phyloP scores from a whole-genome alignment of 2,797 vertebrate genomes.

The Lithobates sylvaticus region DNA sequence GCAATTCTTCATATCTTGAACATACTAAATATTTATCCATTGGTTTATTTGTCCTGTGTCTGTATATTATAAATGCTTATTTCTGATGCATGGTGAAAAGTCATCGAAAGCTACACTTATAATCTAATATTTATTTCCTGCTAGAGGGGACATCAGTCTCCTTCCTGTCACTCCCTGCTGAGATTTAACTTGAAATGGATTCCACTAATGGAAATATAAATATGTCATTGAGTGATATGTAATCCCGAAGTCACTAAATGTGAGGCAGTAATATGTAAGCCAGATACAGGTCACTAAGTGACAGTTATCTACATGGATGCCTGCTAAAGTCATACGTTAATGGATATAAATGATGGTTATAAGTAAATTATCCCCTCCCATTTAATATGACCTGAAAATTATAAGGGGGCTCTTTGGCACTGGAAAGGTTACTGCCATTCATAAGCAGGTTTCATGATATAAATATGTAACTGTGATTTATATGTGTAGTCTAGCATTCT shows the following conservation, averaged over 20 bases:
- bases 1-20: conserved; percentile 10
- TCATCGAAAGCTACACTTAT: conserved; percentile 9
- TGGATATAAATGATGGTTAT: conserved; percentile 18
- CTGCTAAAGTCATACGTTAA: background rate
- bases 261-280: conserved; percentile 20
- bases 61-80: conserved; percentile 3
- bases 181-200: conserved; percentile 33
- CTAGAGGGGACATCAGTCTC: conserved; percentile 42
- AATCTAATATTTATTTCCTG: conserved; percentile 44
- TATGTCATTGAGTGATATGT: conserved; percentile 27
- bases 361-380: background rate
- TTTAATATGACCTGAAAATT: background rate
- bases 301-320: conserved; percentile 24
- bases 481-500: background rate
- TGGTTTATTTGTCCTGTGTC: background rate
- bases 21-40: conserved; percentile 14
- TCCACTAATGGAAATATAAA: conserved; percentile 45
- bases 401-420: background rate
- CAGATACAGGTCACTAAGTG: conserved; percentile 41
- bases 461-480: background rate
- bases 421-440: background rate
- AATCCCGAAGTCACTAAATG: conserved; percentile 10
- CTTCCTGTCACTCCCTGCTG: conserved; percentile 21
- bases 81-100: background rate
- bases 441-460: no score